Conservation (phyloP, 2,113 vertebrate genomes). For the Kryptolebias marmoratus region DNA sequence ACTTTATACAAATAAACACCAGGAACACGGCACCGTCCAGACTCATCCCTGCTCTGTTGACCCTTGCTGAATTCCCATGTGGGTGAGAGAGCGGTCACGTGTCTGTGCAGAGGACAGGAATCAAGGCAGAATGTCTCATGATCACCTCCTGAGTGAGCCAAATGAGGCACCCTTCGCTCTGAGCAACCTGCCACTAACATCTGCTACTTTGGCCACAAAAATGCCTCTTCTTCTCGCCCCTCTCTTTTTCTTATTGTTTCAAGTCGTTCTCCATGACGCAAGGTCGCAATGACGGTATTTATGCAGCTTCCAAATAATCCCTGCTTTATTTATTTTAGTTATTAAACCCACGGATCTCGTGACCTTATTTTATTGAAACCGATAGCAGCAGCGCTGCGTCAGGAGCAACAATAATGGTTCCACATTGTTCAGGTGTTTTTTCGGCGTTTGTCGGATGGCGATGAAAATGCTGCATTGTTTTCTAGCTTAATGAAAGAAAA, state of each 20-base stretch:
- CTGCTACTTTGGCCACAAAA: slow-evolving; percentile 66
- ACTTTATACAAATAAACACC: not conserved
- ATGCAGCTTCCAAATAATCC: not conserved
- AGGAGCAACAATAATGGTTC: slow-evolving; percentile 7
- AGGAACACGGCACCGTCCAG: not conserved
- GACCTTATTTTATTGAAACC: slow-evolving; percentile 10
- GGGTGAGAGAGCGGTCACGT: slow-evolving; percentile 42
- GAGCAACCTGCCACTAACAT: slow-evolving; percentile 76
- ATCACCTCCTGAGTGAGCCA: slow-evolving; percentile 71
- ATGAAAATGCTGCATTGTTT: slow-evolving; percentile 48
- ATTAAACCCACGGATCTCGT: not conserved
- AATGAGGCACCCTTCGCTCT: slow-evolving; percentile 66
- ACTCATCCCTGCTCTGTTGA: slow-evolving; percentile 21
- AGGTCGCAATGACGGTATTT: not conserved
- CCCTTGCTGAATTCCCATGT: slow-evolving; percentile 24
- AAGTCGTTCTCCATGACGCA: not conserved
- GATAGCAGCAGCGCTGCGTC: slow-evolving; percentile 8
- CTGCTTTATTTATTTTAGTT: not conserved
- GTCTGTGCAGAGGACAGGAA: slow-evolving; percentile 49
- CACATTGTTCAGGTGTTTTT: slow-evolving; percentile 36
- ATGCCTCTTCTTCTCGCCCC: slow-evolving; percentile 34
- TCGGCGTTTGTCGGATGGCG: slow-evolving; percentile 31
- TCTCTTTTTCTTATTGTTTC: slow-evolving; percentile 1
- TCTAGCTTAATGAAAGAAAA: slow-evolving; percentile 56
- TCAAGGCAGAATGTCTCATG: slow-evolving; percentile 68